Evolutionary conservation across 2,888 invertebrate species (phyloP).

Genomic region (Monoplex corrugatus): DNA sequence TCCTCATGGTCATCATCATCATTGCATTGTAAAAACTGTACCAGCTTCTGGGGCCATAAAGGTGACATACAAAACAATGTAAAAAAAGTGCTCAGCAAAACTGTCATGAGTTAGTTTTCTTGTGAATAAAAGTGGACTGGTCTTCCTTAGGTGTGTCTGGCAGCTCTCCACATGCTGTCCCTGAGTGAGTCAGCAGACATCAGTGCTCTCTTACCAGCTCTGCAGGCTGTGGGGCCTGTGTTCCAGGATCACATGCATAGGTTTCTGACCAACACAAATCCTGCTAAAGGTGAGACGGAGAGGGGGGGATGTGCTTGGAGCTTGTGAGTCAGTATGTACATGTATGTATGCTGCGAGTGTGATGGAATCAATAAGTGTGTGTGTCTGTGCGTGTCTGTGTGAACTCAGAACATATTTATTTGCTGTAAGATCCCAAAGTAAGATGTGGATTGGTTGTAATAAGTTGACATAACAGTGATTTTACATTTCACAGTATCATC

Average conservation of each 20-base stretch:
- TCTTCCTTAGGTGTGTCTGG: conserved; percentile 85
- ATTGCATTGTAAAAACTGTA: too few species aligned
- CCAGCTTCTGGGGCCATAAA: too few species aligned
- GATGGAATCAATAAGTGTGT: not conserved
- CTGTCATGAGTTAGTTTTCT: not conserved
- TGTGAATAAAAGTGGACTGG: too few species aligned
- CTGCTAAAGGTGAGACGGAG: conserved; percentile 56
- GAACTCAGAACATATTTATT: not conserved
- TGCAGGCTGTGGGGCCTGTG: conserved; percentile 60
- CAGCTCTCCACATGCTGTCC: conserved; percentile 88
- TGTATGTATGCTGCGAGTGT: not conserved
- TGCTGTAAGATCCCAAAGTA: not conserved
- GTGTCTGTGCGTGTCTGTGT: not conserved
- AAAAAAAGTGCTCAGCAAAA: too few species aligned
- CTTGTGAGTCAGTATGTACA: not conserved
- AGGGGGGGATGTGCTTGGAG: not conserved
- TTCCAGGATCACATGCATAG: conserved; percentile 65
- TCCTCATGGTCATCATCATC: too few species aligned
- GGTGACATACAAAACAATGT: too few species aligned
- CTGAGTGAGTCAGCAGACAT: conserved; percentile 86
- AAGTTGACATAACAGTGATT: too few species aligned
- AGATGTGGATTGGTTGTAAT: too few species aligned
- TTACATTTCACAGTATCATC: too few species aligned
- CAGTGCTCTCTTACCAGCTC: conserved; percentile 58
- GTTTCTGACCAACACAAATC: conserved; percentile 54